These are phyloP conservation scores for Catharus bicknelli DNA, from an alignment of 2,113 vertebrate genomes.

Conservation along the genomic window DNA sequence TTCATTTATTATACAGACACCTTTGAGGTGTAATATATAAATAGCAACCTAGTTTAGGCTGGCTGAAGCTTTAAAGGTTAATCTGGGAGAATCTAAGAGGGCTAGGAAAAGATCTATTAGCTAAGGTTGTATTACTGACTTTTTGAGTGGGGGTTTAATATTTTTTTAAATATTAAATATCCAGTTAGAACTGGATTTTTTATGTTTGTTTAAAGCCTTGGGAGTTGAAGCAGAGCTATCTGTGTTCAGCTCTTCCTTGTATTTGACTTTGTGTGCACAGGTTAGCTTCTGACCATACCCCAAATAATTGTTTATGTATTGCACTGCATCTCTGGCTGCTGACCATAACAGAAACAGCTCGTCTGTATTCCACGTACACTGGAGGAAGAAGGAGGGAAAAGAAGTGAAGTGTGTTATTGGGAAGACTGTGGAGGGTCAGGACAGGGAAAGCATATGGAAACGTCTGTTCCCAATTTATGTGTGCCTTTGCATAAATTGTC, in stretches of 20 bases:
- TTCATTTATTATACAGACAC: not conserved
- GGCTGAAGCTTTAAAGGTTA: conserved; percentile 31
- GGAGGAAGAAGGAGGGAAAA: not conserved
- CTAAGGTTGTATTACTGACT: not conserved
- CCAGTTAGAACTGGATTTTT: not conserved
- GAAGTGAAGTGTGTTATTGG: not conserved
- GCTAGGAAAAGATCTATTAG: not conserved
- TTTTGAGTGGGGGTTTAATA: accelerated
- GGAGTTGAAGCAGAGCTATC: not conserved
- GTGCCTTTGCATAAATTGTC: not conserved
- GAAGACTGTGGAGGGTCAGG: not conserved
- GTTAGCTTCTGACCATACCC: not conserved
- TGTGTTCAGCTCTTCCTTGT: not conserved
- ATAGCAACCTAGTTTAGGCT: not conserved
- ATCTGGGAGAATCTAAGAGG: not conserved
- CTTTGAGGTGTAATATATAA: not conserved
- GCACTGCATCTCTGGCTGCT: not conserved
- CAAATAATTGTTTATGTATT: not conserved
- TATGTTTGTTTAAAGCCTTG: not conserved
- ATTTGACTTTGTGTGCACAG: not conserved
- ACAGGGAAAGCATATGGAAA: not conserved
- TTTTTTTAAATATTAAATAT: no score
- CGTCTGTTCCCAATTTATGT: accelerated
- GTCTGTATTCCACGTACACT: not conserved
- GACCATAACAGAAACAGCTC: not conserved